Base-by-base conservation (phyloP, 2,113 vertebrate species). In the Zapus hudsonius region DNA sequence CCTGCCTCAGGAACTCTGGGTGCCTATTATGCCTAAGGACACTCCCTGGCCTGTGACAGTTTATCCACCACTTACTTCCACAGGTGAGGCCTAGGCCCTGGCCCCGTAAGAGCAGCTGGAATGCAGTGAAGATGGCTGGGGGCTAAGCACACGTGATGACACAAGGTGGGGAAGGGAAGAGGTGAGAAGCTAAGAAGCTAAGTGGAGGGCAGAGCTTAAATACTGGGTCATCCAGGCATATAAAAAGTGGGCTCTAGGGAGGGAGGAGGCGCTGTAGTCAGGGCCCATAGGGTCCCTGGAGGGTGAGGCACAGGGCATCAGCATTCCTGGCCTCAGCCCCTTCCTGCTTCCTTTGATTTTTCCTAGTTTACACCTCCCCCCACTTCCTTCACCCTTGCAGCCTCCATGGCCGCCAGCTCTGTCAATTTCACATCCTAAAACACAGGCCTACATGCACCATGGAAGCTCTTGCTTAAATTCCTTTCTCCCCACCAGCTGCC, bases 271-370 rank as follows among this genome's bases (percentile, higher is more conserved):
- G 42, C 57, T 44, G 29, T 3, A 23, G 63, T 1, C 2, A 29
- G 38, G 70, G 25, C 22, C 12, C 29, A 84, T 25, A n/a, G n/a
- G 31, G 15, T 9, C 47, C 25, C 19, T 57, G 80, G n/a, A 72
- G 52, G 73, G 31, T 23, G n/a, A 72, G 64, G 55, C 88, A 25
- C 36, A 10, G 5, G 59, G 38, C 67, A n/a, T 81, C 38, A 19
- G 74, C 10, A 33, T 25, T 38, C 74, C 38, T 8, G 63, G 72
- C 80, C 57, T 78, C 82, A 75, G 52, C 27, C 67, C 72, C 59
- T 82, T 82, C 66, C 64, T 79, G 38, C 85, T 82, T 42, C 78
- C 83, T 89, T 79, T 83, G 84, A 88, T n/a, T 59, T 91, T 72
- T 89, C 66, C 66, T 44, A 75, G 78, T 42, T 81, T 73, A 75